These are phyloP conservation scores for Acanthosepion pharaonis DNA, from an alignment of 2,888 invertebrate genomes.

Conservation along the genomic window DNA sequence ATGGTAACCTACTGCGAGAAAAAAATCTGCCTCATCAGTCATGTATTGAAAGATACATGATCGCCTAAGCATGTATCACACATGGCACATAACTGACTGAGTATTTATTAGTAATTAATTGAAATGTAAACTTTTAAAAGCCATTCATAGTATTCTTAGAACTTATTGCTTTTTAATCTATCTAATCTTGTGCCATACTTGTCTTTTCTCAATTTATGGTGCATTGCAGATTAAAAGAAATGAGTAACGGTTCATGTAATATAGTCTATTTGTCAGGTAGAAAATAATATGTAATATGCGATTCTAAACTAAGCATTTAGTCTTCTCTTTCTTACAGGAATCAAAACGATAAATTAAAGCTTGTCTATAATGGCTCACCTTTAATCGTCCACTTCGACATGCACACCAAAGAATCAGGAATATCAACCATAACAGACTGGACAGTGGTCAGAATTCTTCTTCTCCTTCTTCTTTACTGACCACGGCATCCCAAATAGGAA, in stretches of 20 bases:
- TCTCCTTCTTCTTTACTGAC: not conserved
- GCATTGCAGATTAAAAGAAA: not conserved
- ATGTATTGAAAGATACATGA: too few species aligned
- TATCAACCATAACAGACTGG: slow-evolving; percentile 1
- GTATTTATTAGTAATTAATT: too few species aligned
- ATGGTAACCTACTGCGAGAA: too few species aligned
- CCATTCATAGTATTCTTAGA: too few species aligned
- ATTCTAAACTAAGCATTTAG: not conserved
- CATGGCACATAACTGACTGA: too few species aligned
- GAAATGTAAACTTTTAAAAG: too few species aligned
- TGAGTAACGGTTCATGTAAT: not conserved
- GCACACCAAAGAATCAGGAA: not conserved
- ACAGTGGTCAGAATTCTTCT: not conserved
- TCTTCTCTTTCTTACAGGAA: not conserved
- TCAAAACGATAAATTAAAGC: not conserved
- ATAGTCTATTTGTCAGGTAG: not conserved
- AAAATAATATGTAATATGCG: not conserved
- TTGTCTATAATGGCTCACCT: not conserved
- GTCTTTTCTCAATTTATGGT: not conserved
- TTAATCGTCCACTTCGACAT: not conserved
- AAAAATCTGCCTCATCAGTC: too few species aligned
- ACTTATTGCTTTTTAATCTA: not conserved
- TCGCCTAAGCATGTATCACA: too few species aligned
- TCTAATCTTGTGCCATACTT: not conserved
- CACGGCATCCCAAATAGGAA: not conserved